Evolutionary conservation across 92 coral and sea anemone species (phyloP), one percentile per base, ranked within the genome.

Genomic region (Porites rus): DNA sequence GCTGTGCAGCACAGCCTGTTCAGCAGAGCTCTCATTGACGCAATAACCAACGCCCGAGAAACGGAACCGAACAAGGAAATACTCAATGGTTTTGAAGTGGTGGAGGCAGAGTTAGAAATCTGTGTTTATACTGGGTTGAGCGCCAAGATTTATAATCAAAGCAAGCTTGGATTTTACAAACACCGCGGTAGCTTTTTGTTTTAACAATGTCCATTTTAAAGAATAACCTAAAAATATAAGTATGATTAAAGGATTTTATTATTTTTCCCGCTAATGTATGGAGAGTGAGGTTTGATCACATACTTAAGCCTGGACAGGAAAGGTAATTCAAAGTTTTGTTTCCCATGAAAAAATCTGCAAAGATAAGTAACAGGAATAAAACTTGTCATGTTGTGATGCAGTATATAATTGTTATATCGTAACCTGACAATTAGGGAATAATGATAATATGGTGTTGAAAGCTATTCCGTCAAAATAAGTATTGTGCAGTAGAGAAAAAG

Each of bases 81-180:
- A 52, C 88, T 90, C 77, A 73, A 80, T 59, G 90, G 83, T 88
- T 89, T 96, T 73, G 93, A 95, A 70, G 98, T 95, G 6, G 94
- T 91, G 14, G 98, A 97, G 52, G 98, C 90, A 56, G 98, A 96
- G 62, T 79, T 97, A 51, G 84, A 93, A 21, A 95, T 97, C 73
- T 65, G 79, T 61, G 72, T 97, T 59, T 95, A 95, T 53, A 17
- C 93, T 24, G 99, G 99, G 18, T 70, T 97, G 11, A 92, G 92
- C 4, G 98, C 99, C 65, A 84, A 92, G 87, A 80, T 97, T 46
- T 92, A 93, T 58, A 97, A 97, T 69, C 98, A 97, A 87, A 97
- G 99, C 83, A 95, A 84, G 69, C 96, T 97, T 24, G 99, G 99
- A 2, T 97, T 88, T 76, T 95, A 93, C 46, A 94, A 96, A 71